Evolutionary conservation across 1,140 invertebrate genomes (phyloP), one percentile per base, ranked within the genome.

Genomic region (Nephila pilipes): DNA sequence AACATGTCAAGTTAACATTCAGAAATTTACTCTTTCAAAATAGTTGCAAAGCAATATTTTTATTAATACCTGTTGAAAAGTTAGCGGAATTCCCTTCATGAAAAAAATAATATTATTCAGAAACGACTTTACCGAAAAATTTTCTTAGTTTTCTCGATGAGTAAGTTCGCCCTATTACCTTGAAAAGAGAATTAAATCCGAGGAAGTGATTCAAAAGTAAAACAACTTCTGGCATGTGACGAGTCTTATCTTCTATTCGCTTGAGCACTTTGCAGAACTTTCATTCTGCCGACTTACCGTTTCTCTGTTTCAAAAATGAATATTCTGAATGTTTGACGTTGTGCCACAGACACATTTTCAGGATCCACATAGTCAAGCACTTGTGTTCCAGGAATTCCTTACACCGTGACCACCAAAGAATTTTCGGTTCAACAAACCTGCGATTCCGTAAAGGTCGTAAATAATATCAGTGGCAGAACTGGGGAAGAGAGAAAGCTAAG

Each of bases 381-480:
- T 58, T 65, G 63, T 46, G 46, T 46, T 46, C 46, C 46, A 5
- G 58, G 83, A 88, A 88, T 88, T 88, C 87, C 60, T 88, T 69
- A 36, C 36, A 46, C 58, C 89, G 79, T 81, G 46, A 90, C 75
- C 55, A 83, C 89, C 79, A 46, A 81, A 54, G 55, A 81, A 90
- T 81, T 90, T 90, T 57, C 69, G 79, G 89, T 83, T 83, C 75
- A 63, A 83, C 79, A 81, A 90, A 81, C 79, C 89, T 81, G 38
- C 75, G 69, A 54, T 90, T 83, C 79, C 65, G 75, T 46, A 83
- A 90, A 63, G n/a, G 79, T 83, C 89, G 55, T 90, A 90, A 90
- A 90, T 90, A 90, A 81, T 90, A 90, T 90, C 57, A 83, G 58
- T 60, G 38, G 32, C 2, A 8, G 75, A 81, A 83, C 12, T 60